phyloP scores from a whole-genome alignment of 2,888 invertebrate genomes.

The Drosophila subquinaria region DNA sequence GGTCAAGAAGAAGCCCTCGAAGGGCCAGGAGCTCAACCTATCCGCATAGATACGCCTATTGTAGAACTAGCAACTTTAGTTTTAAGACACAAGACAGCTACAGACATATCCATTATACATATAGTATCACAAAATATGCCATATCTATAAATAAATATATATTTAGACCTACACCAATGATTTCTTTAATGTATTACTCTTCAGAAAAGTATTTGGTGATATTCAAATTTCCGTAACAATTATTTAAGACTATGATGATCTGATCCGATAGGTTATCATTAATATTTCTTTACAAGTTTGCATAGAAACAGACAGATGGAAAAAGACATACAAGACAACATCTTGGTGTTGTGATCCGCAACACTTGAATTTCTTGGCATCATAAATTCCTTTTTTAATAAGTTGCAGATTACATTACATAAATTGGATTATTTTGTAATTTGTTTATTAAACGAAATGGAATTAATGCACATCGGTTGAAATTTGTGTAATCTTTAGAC shows the following conservation, averaged over 20 bases:
- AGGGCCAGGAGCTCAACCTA: conserved; percentile 40
- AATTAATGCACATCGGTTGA: no score
- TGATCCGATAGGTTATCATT: not conserved
- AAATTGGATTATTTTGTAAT: not conserved
- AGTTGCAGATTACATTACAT: no score
- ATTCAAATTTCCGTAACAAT: not conserved
- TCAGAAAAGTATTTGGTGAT: not conserved
- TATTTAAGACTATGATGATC: not conserved
- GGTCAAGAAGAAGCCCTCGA: conserved; percentile 61
- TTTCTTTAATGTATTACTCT: not conserved
- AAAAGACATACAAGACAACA: not conserved
- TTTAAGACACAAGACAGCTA: conserved; percentile 44
- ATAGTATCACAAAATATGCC: not conserved
- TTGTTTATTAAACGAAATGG: not conserved
- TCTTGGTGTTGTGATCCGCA: not conserved
- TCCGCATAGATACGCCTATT: conserved; percentile 17
- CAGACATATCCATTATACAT: conserved; percentile 57
- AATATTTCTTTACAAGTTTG: not conserved
- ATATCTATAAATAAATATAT: conserved; percentile 13
- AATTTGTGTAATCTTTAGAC: not conserved
- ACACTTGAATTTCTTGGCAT: not conserved
- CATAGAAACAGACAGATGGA: not conserved
- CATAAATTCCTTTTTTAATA: not conserved
- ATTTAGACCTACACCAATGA: not conserved
- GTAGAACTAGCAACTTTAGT: conserved; percentile 17